Evolutionary conservation across 2,888 invertebrate species (phyloP).

Genomic region (Lepidocyrtinus sp.): DNA sequence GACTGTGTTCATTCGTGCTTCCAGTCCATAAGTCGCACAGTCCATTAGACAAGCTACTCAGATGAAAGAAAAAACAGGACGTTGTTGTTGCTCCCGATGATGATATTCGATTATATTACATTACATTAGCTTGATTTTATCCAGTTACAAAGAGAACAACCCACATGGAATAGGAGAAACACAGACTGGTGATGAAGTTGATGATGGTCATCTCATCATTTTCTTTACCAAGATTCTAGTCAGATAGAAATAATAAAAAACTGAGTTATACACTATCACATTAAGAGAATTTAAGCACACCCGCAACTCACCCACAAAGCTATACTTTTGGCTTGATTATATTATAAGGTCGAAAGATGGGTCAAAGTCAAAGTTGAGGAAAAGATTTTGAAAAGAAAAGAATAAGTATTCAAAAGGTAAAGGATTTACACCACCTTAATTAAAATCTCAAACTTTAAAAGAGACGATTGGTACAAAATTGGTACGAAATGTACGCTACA

Average conservation of each 20-base stretch:
- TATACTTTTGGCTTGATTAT: conserved; percentile 7
- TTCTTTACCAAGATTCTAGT: conserved; percentile 23
- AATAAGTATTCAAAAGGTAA: too few relatives aligned
- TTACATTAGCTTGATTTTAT: conserved; percentile 59
- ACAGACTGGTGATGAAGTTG: conserved; percentile 30
- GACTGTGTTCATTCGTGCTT: conserved; percentile 57
- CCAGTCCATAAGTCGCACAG: conserved; percentile 61
- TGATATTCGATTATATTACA: conserved; percentile 60
- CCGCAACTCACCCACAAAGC: neutral
- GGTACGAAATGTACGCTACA: too few relatives aligned
- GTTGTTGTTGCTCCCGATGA: conserved; percentile 34
- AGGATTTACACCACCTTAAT: too few relatives aligned
- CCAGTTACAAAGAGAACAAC: conserved; percentile 36
- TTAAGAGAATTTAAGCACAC: conserved; percentile 28
- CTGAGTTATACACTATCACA: conserved; percentile 30
- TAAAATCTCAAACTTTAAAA: too few relatives aligned
- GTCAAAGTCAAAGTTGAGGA: conserved; percentile 6
- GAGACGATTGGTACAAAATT: too few relatives aligned
- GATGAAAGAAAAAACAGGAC: conserved; percentile 45
- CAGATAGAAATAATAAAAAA: conserved; percentile 46
- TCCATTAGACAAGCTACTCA: conserved; percentile 61
- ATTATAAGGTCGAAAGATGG: neutral
- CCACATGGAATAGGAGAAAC: conserved; percentile 2
- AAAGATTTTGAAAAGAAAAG: too few relatives aligned
- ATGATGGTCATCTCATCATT: conserved; percentile 40